phyloP scores from a whole-genome alignment of 2,113 vertebrate genomes.

The Corvus moneduloides region DNA sequence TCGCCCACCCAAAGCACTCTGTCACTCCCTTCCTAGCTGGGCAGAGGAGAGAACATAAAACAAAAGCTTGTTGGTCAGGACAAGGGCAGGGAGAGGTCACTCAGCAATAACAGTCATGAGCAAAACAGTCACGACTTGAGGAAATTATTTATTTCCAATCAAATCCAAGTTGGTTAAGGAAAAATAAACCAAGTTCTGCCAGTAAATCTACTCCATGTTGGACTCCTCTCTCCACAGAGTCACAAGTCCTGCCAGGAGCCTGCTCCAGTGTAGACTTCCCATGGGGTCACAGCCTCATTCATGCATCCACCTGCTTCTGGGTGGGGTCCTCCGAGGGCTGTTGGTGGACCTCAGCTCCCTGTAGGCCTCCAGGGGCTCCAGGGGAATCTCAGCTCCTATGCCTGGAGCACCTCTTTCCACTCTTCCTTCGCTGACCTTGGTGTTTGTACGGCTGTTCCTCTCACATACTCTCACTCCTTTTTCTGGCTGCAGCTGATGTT shows the following conservation, averaged over 20 bases:
- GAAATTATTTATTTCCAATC: background rate
- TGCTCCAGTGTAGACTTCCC: rapidly evolving
- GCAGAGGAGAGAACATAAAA: background rate
- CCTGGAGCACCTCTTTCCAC: background rate
- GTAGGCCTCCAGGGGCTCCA: background rate
- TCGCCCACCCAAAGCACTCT: background rate
- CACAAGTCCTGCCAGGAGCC: background rate
- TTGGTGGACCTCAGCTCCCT: background rate
- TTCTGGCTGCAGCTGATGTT: background rate
- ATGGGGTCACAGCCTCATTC: background rate
- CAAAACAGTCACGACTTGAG: rapidly evolving
- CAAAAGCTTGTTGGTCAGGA: rapidly evolving
- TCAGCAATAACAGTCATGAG: rapidly evolving
- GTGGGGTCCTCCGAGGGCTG: background rate
- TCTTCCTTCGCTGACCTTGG: background rate
- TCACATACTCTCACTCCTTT: background rate
- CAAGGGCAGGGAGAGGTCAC: background rate
- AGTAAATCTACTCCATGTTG: background rate
- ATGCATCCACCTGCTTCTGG: background rate
- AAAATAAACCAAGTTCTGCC: background rate
- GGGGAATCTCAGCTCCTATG: background rate
- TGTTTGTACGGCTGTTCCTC: background rate
- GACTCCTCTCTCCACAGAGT: background rate
- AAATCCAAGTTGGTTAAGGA: background rate
- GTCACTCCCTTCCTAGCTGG: background rate